Evolutionary conservation across 2,113 vertebrate species (phyloP).

Genomic region (Elaphurus davidianus): DNA sequence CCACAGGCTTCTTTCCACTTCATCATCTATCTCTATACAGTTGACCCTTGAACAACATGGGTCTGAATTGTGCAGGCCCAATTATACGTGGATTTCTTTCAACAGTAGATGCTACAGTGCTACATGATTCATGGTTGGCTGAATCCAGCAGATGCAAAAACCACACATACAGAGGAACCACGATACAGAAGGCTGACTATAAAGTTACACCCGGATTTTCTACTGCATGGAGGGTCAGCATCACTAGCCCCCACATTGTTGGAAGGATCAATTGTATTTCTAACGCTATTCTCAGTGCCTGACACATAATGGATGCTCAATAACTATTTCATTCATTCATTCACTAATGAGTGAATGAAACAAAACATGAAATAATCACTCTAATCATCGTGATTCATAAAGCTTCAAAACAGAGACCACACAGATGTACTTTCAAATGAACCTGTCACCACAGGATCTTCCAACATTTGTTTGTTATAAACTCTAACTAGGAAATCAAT

Average conservation of each 20-base stretch:
- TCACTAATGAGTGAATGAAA: constrained; percentile 5
- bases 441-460: not conserved
- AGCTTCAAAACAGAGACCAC: not conserved
- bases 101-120: not conserved
- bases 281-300: not conserved
- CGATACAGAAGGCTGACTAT: not conserved
- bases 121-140: not conserved
- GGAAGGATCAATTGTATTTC: not conserved
- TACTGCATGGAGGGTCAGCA: not conserved
- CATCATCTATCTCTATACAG: not conserved
- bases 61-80: not conserved
- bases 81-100: not conserved
- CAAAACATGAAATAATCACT: not conserved
- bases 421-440: not conserved
- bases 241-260: not conserved
- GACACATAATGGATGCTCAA: not conserved
- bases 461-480: not conserved
- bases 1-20: not conserved
- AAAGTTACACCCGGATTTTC: not conserved
- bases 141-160: not conserved
- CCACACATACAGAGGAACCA: not conserved
- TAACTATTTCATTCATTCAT: not conserved
- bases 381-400: not conserved
- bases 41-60: not conserved
- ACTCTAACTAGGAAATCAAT: not conserved